Base-by-base conservation (phyloP, 1,140 invertebrate genomes). In the Drosophila simulans region DNA sequence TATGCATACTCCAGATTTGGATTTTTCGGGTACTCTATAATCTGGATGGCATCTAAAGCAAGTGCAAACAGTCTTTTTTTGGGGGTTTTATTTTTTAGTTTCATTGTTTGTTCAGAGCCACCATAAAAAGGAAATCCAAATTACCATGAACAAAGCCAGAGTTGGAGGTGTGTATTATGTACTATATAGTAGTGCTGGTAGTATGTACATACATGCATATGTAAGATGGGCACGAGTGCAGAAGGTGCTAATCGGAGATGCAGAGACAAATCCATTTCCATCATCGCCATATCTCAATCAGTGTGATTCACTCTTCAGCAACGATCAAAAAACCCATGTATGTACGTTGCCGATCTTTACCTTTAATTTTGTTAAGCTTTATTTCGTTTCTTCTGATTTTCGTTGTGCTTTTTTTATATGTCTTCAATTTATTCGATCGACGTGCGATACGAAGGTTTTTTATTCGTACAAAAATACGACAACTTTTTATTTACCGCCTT, bases 361-460 rank as follows among this genome's bases (percentile, higher is more conserved):
- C 11, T 52, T 69, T 37, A 53, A 31, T 63, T 20, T 66, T 63
- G 45, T 46, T 39, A 68, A 64, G 60, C 37, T 66, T 42, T 20
- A 65, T 3, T 51, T 52, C 25, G 34, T 31, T 31, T 31, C 31
- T 31, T 31, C 1, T 31, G 7, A 31, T 31, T 31, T 10, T 31
- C 8, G 31, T 31, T 31, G 8, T 3, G 27, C 20, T 31, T 13
- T 17, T 17, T 37, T 46, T 74, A 17, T 73, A 31, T 71, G 37
- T 60, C 11, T 74, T 31, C 5, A 74, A 63, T 55, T 64, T 56
- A 64, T 74, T 42, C 71, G 34, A n/a, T 31, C 43, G 58, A 74
- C 71, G 71, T 74, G 71, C 58, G 37, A 10, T 49, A 25, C 40
- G 58, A 74, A 74, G 71, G 71, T 74, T 74, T 71, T 46, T 27